Evolutionary conservation across 1,140 invertebrate species (phyloP).

Genomic region (Aphidius ervi): DNA sequence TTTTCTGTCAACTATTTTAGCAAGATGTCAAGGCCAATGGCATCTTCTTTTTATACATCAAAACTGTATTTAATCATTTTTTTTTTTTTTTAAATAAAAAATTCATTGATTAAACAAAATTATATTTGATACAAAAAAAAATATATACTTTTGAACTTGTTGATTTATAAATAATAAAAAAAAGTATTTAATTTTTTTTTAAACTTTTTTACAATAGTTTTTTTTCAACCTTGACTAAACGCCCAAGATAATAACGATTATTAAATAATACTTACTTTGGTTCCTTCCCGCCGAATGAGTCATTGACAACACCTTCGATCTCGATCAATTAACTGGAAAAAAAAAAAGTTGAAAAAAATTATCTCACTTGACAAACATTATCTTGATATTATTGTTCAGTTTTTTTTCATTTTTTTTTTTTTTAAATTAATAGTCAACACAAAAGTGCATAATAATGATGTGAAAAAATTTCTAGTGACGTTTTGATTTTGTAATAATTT

Average conservation of each 20-base stretch:
- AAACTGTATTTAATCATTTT: not conserved
- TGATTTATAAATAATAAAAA: not conserved
- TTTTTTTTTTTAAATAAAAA: too few relatives aligned
- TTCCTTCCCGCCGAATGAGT: slow-evolving; percentile 1
- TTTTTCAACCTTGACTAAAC: not conserved
- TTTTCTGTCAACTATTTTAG: slow-evolving; percentile 47
- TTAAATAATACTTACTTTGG: slow-evolving; percentile 13
- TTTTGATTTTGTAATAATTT: not conserved
- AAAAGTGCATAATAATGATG: not conserved
- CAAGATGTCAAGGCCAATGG: slow-evolving; percentile 48
- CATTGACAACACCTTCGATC: slow-evolving; percentile 5
- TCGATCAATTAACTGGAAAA: not conserved
- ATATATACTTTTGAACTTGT: too few relatives aligned
- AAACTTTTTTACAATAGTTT: not conserved
- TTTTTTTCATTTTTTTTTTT: too few relatives aligned
- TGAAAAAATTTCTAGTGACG: slow-evolving; percentile 1
- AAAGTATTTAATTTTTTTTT: not conserved
- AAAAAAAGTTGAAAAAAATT: too few relatives aligned
- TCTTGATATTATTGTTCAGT: too few relatives aligned
- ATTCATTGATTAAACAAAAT: too few relatives aligned
- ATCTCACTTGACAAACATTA: too few relatives aligned
- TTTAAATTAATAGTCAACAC: not conserved
- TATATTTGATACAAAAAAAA: too few relatives aligned
- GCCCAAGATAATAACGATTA: too few relatives aligned
- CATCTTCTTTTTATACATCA: not conserved